Percentiles rank a stretch among this genome's conserved stretches.
Evolutionary conservation across 2,797 vertebrate genomes (phyloP).

Genomic region (Hippocampus kuda): DNA sequence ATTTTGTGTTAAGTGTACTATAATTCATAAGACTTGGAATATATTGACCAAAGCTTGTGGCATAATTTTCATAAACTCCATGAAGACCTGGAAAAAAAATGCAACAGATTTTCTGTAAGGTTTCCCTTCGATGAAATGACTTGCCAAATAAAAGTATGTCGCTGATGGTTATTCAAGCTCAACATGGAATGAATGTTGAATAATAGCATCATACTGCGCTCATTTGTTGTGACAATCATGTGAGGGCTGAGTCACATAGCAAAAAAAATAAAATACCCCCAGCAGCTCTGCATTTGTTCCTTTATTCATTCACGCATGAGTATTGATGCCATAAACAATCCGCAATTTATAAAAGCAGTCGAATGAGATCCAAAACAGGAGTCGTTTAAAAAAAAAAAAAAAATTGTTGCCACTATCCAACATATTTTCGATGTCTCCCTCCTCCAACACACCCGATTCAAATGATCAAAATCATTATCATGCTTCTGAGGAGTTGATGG

Average conservation of each 20-base stretch:
- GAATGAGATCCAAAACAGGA: not conserved
- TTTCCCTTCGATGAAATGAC: not conserved
- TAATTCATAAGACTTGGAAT: too few relatives aligned
- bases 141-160: not conserved
- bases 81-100: not conserved
- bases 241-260: not conserved
- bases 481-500: too few relatives aligned
- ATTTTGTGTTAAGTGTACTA: too few relatives aligned
- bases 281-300: not conserved
- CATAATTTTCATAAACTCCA: too few relatives aligned
- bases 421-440: too few relatives aligned
- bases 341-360: not conserved
- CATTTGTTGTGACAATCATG: not conserved
- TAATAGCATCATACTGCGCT: too few relatives aligned
- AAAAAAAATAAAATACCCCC: not conserved
- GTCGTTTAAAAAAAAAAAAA: not conserved
- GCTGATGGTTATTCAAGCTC: not conserved
- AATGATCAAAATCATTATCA: too few relatives aligned
- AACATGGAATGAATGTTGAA: not conserved
- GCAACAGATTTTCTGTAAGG: not conserved
- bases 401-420: too few relatives aligned
- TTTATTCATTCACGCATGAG: not conserved
- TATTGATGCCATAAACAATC: not conserved
- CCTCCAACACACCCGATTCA: too few relatives aligned
- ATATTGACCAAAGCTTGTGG: too few relatives aligned